Percentiles rank a stretch among this genome's conserved stretches.
Evolutionary conservation across 2,113 vertebrate genomes (phyloP).

Genomic region (Dasyornis broadbenti): DNA sequence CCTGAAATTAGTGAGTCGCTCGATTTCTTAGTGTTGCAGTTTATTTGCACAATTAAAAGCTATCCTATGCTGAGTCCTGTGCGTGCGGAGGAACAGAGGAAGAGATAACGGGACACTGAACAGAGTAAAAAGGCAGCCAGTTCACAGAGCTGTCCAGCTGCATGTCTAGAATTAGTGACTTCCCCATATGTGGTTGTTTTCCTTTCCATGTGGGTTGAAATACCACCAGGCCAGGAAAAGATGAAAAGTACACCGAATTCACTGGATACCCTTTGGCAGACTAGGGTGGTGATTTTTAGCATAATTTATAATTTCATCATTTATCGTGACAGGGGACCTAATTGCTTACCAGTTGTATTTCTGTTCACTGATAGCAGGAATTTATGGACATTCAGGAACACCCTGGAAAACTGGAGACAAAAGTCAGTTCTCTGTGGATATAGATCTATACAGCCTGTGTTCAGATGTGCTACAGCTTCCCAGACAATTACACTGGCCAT

Average conservation of each 20-base stretch:
- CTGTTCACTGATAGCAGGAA: neutral
- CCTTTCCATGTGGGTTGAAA: neutral
- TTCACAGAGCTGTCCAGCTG: neutral
- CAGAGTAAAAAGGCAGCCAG: neutral
- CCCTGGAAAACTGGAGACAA: neutral
- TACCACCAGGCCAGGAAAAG: neutral
- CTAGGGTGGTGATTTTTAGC: neutral
- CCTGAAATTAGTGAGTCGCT: neutral
- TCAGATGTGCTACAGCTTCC: neutral
- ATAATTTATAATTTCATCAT: neutral
- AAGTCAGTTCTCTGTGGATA: neutral
- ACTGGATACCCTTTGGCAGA: neutral
- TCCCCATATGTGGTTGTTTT: neutral
- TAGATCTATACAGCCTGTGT: neutral
- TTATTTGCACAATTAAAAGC: neutral
- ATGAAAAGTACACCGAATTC: neutral
- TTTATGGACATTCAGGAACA: neutral
- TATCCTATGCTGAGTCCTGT: neutral
- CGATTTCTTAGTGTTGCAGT: neutral
- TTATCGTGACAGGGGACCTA: neutral
- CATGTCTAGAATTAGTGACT: neutral
- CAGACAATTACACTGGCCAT: neutral
- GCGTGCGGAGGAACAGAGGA: neutral
- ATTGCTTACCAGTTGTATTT: neutral
- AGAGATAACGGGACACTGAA: neutral